Evolutionary conservation across 2,113 vertebrate species (phyloP), one percentile per base, ranked within the genome.

Genomic region (Anser brachyrhynchus): DNA sequence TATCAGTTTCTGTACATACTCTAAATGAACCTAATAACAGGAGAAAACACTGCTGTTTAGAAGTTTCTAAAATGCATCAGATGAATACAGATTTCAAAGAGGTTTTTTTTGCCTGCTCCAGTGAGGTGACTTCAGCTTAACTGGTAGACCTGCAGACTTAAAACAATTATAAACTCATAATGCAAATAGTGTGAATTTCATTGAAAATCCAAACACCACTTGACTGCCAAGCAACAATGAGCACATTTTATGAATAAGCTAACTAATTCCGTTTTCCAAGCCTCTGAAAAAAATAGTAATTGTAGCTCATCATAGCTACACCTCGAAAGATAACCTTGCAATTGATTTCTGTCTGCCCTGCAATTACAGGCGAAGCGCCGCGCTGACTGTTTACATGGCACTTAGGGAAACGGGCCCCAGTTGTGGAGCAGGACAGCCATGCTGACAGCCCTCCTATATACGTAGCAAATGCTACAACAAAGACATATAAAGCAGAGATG

Each of bases 171-270:
- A 92, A 84, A 16, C 69, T 95, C 69, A 55, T 72, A 67, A 84
- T 58, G 83, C 76, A 92, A 92, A 92, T 61, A 90, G 66, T 52
- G 51, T 22, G 75, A 80, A 95, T 91, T 83, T 73, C 76, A 90
- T 91, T 94, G 89, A 88, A 95, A 96, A 92, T 81, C 94, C 78
- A 86, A 90, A 72, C 73, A 84, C 62, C 85, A 75, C 92, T 95
- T 92, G 76, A 94, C 88, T 95, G 88, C 94, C 93, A 95, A 93
- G 89, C 49, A 93, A 82, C 84, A 93, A 87, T 6, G 41, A 91
- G 90, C 57, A 78, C 57, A 51, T 74, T 61, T 89, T 31, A 79
- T 37, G 66, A 83, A 75, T 39, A 95, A 84, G n/a, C 55, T 84
- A 81, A 76, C 70, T 89, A 92, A 95, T 93, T 84, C 72, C 51